Evolutionary conservation across 2,113 vertebrate genomes (phyloP).

Genomic region (Symphodus melops): DNA sequence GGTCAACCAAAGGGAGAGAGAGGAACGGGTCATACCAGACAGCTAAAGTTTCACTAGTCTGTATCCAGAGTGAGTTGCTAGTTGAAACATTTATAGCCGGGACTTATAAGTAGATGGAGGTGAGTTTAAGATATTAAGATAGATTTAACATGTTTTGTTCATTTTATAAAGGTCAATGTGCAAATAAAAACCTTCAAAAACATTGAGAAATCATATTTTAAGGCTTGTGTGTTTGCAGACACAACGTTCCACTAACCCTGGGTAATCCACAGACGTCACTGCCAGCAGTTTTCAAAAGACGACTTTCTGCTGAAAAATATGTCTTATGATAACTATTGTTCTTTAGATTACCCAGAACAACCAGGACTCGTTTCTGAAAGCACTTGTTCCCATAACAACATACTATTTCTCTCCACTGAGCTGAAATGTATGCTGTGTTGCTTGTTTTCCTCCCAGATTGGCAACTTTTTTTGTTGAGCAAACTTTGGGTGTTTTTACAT

Average conservation of each 20-base stretch:
- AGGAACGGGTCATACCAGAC: slow-evolving; percentile 26
- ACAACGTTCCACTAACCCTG: not conserved
- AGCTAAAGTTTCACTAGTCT: slow-evolving; percentile 52
- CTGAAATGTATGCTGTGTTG: not conserved
- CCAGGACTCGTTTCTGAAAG: not conserved
- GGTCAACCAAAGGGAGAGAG: slow-evolving; percentile 26
- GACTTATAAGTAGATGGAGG: slow-evolving; percentile 19
- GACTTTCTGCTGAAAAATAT: not conserved
- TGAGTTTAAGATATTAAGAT: not conserved
- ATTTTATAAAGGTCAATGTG: not conserved
- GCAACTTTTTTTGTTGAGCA: not conserved
- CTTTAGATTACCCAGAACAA: slow-evolving; percentile 17
- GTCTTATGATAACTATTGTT: slow-evolving; percentile 16
- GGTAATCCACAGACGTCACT: slow-evolving; percentile 4
- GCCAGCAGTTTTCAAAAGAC: not conserved
- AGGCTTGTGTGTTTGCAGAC: not conserved
- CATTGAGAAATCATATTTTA: not conserved
- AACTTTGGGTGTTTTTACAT: not conserved
- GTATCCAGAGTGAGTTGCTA: slow-evolving; percentile 43
- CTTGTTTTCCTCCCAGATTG: not conserved
- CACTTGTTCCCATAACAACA: not conserved
- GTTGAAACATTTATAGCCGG: slow-evolving; percentile 53
- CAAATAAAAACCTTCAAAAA: not conserved
- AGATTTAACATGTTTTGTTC: not conserved
- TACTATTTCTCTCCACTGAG: not conserved